Percentiles rank a stretch among this genome's conserved stretches.
Conservation (phyloP, 2,113 vertebrate species). For the Silurus glanis region DNA sequence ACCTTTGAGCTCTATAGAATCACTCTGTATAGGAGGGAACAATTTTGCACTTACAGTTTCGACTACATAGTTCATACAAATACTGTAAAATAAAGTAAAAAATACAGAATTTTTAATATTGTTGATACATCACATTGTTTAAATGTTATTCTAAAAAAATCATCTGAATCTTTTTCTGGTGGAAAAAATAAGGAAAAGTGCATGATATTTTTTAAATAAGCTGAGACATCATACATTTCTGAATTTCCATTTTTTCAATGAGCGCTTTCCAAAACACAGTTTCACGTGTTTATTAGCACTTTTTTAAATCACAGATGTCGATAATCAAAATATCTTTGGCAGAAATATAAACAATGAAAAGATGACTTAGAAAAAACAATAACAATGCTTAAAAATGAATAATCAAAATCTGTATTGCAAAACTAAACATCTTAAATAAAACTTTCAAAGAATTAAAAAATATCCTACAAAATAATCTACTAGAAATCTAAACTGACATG, state of each 20-base stretch:
- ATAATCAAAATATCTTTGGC: neutral
- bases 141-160: neutral
- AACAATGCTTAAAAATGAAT: neutral
- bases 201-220: neutral
- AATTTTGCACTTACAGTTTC: neutral
- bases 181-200: neutral
- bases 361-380: neutral
- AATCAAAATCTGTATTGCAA: neutral
- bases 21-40: neutral
- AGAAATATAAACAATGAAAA: neutral
- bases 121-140: neutral
- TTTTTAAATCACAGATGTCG: neutral
- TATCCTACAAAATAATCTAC: neutral
- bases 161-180: neutral
- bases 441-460: neutral
- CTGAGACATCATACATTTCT: neutral
- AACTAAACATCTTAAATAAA: conserved; percentile 13
- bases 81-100: neutral
- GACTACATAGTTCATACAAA: neutral
- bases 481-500: neutral
- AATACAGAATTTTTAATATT: neutral
- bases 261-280: neutral
- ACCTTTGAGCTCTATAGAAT: neutral
- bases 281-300: neutral
- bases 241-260: neutral